Evolutionary conservation across 2,888 invertebrate genomes (phyloP).

Genomic region (Gortyna flavago): DNA sequence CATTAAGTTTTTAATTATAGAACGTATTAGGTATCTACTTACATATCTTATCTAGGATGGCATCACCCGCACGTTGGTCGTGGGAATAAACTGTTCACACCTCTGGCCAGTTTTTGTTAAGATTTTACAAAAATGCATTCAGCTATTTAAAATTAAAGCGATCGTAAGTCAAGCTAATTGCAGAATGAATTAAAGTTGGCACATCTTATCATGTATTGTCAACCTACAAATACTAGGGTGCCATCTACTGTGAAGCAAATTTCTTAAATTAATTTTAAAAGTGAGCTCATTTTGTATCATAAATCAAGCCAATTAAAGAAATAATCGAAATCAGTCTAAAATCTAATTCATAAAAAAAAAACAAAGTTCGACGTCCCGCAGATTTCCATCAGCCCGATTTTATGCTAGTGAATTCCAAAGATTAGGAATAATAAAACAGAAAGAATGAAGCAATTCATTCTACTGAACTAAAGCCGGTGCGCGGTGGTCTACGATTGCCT

Average conservation of each 20-base stretch:
- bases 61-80: slow-evolving; percentile 10
- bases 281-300: background rate
- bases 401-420: slow-evolving; percentile 48
- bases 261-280: background rate
- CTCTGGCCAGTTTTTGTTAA: background rate
- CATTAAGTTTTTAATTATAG: slow-evolving; percentile 28
- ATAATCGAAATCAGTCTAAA: slow-evolving; percentile 24
- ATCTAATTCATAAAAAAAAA: slow-evolving; percentile 29
- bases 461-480: slow-evolving; percentile 12
- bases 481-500: slow-evolving; percentile 52
- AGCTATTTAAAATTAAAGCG: background rate
- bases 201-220: background rate
- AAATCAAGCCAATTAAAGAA: slow-evolving; percentile 39
- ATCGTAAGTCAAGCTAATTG: background rate
- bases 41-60: slow-evolving; percentile 3
- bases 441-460: slow-evolving; percentile 64
- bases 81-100: slow-evolving; percentile 14
- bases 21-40: slow-evolving; percentile 8
- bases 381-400: slow-evolving; percentile 48
- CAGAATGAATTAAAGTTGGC: background rate
- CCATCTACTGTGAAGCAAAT: background rate
- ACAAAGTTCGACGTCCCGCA: background rate
- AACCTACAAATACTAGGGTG: background rate
- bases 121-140: background rate
- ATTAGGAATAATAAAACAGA: slow-evolving; percentile 50